A percentile compares a stretch with the other conserved stretches of the same genome.
These are phyloP conservation scores for Brachirus orientalis DNA, from an alignment of 2,113 vertebrate species.

Conservation along the genomic window DNA sequence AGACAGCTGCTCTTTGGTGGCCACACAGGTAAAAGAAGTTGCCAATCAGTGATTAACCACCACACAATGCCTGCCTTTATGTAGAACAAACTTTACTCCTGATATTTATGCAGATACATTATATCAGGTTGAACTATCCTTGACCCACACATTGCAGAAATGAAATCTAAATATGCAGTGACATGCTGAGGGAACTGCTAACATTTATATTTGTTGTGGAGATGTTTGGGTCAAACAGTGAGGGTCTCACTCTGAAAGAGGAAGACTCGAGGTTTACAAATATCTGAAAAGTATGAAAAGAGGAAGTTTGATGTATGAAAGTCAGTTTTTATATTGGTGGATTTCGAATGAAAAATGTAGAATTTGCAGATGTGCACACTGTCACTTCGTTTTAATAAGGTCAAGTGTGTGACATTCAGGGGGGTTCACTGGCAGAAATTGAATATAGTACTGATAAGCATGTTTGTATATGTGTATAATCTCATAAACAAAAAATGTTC, in stretches of 20 bases:
- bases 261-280: constrained; percentile 24
- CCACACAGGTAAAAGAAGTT: constrained; percentile 18
- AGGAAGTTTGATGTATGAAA: constrained; percentile 3
- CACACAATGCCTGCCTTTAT: neutral
- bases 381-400: too few species aligned
- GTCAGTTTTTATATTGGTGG: neutral
- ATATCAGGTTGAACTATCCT: constrained; percentile 40
- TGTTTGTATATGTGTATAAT: too few species aligned
- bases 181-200: too few species aligned
- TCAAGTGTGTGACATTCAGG: too few species aligned
- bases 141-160: constrained; percentile 34
- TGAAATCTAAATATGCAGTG: constrained; percentile 12
- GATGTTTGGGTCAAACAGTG: constrained; percentile 29
- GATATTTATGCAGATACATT: neutral
- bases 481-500: too few species aligned
- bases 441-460: too few species aligned
- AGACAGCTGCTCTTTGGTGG: too few species aligned
- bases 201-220: constrained; percentile 67
- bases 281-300: neutral
- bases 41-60: constrained; percentile 27
- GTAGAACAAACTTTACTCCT: constrained; percentile 4
- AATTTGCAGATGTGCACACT: too few species aligned
- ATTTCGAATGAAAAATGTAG: too few species aligned
- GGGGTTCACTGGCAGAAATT: too few species aligned
- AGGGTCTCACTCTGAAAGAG: constrained; percentile 12